Base-by-base conservation (phyloP, 2,797 vertebrate species). In the Urophycis tenuis region DNA sequence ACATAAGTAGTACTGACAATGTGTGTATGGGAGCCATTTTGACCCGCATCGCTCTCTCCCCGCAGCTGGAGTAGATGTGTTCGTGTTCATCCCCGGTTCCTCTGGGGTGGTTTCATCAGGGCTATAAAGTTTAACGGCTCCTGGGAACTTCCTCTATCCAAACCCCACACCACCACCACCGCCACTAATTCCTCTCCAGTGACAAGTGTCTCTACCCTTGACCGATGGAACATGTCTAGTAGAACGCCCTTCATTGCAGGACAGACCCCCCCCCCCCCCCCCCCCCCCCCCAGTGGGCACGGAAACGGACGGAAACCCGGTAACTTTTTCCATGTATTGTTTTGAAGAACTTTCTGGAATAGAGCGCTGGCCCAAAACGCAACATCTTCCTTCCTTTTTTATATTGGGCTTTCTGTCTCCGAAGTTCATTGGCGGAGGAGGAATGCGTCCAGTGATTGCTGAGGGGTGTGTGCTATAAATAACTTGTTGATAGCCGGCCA, bases 381-480 rank as follows among this genome's bases (percentile, higher is more conserved):
- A 75, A 64, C 74, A 19, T 72, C 41, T 77, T 75, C 34, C 22
- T 22, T 22, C 36, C 9, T 36, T 3, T 36, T 36, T 9, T 9
- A 64, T 71, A 0, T 2, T 11, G 22, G 11, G 22, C 71, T 30
- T 71, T 74, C 75, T 34, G 17, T 35, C 34, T 75, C 36, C 80
- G 75, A 79, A 80, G 80, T 88, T 86, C 79, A 83, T 86, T 83
- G 82, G 77, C 41, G 25, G 35, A 79, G 79, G 78, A 82, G 82
- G 76, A 85, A 87, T 88, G 79, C 76, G 78, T 81, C 85, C 60
- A 14, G 71, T 41, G 72, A 83, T 88, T 87, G 85, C 84, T 81
- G 76, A 77, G 74, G 14, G 73, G 39, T 81, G 67, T 30, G 77
- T 75, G 81, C 86, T 89, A 87, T 88, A 89, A 91, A 90, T 90